Evolutionary conservation across 2,888 invertebrate species (phyloP).

Genomic region (Pardosa pseudoannulata): DNA sequence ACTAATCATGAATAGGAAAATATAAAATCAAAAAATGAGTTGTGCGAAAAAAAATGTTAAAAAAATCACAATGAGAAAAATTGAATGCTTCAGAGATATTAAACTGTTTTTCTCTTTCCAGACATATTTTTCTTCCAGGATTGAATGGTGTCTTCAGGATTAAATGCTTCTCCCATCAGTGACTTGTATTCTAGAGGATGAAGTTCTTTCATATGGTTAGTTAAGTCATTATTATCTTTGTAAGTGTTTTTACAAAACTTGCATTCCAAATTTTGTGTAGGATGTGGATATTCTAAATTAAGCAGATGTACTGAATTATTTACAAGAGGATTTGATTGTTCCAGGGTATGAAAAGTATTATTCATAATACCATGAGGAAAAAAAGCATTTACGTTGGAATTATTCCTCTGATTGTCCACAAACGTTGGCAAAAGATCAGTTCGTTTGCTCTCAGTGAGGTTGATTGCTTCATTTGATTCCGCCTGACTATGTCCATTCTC

Average conservation of each 20-base stretch:
- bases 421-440: too few relatives aligned
- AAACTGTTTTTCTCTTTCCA: too few relatives aligned
- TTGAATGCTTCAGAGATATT: too few relatives aligned
- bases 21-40: too few relatives aligned
- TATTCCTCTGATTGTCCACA: background rate
- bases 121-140: constrained; percentile 12
- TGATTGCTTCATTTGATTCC: background rate
- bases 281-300: background rate
- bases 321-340: background rate
- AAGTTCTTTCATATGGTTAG: constrained; percentile 35
- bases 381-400: background rate
- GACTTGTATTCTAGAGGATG: constrained; percentile 27
- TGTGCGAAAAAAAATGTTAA: too few relatives aligned
- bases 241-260: constrained; percentile 14
- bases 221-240: constrained; percentile 21
- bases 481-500: too few relatives aligned
- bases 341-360: background rate
- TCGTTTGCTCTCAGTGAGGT: background rate
- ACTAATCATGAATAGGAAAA: too few relatives aligned
- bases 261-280: constrained; percentile 20
- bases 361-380: background rate
- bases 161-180: background rate
- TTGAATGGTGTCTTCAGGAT: background rate
- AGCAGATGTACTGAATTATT: too few relatives aligned
- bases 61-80: too few relatives aligned